phyloP scores from a whole-genome alignment of 2,113 vertebrate genomes.

The Mellivora capensis region DNA sequence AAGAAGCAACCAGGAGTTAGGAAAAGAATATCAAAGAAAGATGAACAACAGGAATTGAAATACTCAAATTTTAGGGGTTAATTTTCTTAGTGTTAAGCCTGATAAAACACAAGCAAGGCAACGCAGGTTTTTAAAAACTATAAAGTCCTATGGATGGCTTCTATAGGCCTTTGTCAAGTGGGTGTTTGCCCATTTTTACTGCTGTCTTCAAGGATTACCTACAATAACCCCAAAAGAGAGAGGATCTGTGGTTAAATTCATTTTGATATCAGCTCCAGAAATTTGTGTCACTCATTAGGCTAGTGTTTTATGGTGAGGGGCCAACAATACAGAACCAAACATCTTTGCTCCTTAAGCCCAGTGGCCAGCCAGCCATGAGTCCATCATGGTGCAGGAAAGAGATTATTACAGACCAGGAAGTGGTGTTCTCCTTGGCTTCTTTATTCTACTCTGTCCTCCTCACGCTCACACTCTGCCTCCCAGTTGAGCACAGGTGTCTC shows the following conservation, averaged over 20 bases:
- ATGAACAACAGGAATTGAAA: not conserved
- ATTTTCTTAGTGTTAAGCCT: not conserved
- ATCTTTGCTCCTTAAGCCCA: not conserved
- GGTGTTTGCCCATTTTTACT: not conserved
- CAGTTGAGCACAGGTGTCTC: not conserved
- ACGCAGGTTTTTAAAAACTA: not conserved
- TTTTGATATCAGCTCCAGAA: not conserved
- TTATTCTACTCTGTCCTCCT: not conserved
- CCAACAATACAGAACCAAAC: not conserved
- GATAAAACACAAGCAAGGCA: not conserved
- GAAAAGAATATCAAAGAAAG: not conserved
- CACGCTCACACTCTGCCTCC: not conserved
- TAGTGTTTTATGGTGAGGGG: not conserved
- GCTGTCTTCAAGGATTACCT: not conserved
- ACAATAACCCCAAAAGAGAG: not conserved
- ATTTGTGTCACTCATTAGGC: not conserved
- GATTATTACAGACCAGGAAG: not conserved
- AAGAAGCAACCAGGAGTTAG: not conserved
- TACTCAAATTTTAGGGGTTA: not conserved
- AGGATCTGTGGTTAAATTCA: not conserved
- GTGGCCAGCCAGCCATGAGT: rapidly evolving
- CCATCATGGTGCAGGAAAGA: not conserved
- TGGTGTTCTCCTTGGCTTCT: not conserved
- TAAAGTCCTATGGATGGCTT: not conserved
- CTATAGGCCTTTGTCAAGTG: not conserved